phyloP scores from a whole-genome alignment of 2,888 invertebrate genomes.

The Acleris emargana region DNA sequence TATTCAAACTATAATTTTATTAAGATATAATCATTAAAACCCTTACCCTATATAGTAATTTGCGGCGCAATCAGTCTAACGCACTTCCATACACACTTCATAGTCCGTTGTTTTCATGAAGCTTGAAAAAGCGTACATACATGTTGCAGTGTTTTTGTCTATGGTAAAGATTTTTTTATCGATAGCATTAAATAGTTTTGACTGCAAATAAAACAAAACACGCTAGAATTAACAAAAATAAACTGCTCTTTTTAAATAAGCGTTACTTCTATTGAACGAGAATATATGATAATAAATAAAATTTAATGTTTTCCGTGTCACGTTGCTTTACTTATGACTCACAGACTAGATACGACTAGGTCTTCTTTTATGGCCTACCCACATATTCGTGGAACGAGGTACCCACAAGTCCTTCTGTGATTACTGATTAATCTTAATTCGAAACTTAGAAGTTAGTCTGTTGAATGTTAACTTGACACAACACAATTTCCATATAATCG shows the following conservation, averaged over 20 bases:
- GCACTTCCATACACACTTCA: slow-evolving; percentile 84
- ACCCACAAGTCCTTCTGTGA: no score
- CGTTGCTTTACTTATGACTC: slow-evolving; percentile 15
- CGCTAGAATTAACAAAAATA: not conserved
- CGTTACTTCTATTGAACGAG: no score
- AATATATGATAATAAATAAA: not conserved
- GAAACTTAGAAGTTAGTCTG: no score
- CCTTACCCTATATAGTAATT: slow-evolving; percentile 80
- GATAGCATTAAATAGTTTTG: not conserved
- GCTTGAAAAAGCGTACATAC: slow-evolving; percentile 77
- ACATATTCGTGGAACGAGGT: no score
- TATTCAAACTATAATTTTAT: slow-evolving; percentile 29
- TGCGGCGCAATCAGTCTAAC: slow-evolving; percentile 86
- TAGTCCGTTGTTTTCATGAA: slow-evolving; percentile 78
- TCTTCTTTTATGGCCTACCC: no score
- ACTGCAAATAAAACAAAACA: not conserved
- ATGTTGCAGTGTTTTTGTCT: slow-evolving; percentile 52
- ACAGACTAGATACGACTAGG: not conserved
- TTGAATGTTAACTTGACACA: no score
- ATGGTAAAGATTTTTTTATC: slow-evolving; percentile 31
- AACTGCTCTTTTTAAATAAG: not conserved
- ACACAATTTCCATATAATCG: no score
- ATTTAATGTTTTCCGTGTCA: slow-evolving; percentile 8
- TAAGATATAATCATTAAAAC: slow-evolving; percentile 41
- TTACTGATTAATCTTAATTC: no score